phyloP scores from a whole-genome alignment of 2,888 invertebrate genomes.

The Athetis lepigone region DNA sequence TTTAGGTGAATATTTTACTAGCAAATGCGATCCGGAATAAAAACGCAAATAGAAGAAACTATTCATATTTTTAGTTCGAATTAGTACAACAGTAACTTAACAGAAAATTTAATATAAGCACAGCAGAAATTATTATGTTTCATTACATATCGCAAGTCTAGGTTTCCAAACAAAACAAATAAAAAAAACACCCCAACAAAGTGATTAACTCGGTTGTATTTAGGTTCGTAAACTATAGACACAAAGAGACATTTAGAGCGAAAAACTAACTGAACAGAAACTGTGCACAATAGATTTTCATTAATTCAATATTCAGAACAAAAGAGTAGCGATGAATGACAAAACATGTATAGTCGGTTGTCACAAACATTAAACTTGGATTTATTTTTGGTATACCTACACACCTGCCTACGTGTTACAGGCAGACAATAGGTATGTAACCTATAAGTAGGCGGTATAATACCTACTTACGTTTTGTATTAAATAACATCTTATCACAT shows the following conservation, averaged over 20 bases:
- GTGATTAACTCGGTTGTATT: conserved; percentile 6
- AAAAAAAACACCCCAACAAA: conserved; percentile 16
- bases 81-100: no score
- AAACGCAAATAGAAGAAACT: no score
- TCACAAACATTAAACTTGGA: conserved; percentile 12
- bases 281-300: conserved; percentile 42
- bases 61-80: no score
- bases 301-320: conserved; percentile 40
- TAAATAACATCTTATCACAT: background rate
- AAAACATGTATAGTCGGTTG: conserved; percentile 13
- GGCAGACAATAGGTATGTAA: conserved; percentile 3
- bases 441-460: background rate
- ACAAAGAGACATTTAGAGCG: conserved; percentile 29
- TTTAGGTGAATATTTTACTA: no score
- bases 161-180: conserved; percentile 2
- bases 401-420: background rate
- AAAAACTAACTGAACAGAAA: conserved; percentile 43
- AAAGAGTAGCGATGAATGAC: conserved; percentile 25
- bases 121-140: no score
- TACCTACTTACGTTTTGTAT: background rate
- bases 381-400: conserved; percentile 8
- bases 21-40: no score
- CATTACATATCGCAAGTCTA: no score
- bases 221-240: background rate
- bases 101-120: no score